Evolutionary conservation across 2,888 invertebrate genomes (phyloP).

Genomic region (Germaria angustata): DNA sequence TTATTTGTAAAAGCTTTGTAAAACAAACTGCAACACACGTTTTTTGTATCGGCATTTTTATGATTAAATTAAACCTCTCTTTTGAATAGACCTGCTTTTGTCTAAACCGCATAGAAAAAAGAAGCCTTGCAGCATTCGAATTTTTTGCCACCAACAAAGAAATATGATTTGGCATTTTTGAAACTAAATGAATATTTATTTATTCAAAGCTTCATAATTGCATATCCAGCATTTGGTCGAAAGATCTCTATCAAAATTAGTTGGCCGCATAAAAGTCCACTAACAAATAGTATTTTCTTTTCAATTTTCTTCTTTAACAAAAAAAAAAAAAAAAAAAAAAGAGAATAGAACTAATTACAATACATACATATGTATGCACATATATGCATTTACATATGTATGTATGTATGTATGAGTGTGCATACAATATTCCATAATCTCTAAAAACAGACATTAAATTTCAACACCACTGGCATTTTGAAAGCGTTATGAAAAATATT

Average conservation of each 20-base stretch:
- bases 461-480: background rate
- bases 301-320: conserved; percentile 18
- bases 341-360: background rate
- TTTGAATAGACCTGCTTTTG: background rate
- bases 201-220: conserved; percentile 54
- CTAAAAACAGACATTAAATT: conserved; percentile 14
- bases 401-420: background rate
- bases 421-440: conserved; percentile 34
- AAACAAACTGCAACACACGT: too few species aligned
- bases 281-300: conserved; percentile 20
- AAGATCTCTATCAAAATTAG: conserved; percentile 42
- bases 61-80: background rate
- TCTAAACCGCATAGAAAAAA: background rate
- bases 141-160: conserved; percentile 13
- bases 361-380: background rate
- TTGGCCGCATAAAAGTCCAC: conserved; percentile 9
- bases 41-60: too few species aligned
- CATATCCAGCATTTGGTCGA: background rate
- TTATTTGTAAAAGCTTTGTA: too few species aligned
- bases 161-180: conserved; percentile 19
- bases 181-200: conserved; percentile 48
- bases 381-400: background rate
- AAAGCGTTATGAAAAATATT: background rate
- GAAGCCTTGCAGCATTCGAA: background rate
- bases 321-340: background rate